A percentile compares a stretch with the other conserved stretches of the same genome.
Conservation (phyloP, 1,140 invertebrate genomes). For the Neodiprion fabricii region DNA sequence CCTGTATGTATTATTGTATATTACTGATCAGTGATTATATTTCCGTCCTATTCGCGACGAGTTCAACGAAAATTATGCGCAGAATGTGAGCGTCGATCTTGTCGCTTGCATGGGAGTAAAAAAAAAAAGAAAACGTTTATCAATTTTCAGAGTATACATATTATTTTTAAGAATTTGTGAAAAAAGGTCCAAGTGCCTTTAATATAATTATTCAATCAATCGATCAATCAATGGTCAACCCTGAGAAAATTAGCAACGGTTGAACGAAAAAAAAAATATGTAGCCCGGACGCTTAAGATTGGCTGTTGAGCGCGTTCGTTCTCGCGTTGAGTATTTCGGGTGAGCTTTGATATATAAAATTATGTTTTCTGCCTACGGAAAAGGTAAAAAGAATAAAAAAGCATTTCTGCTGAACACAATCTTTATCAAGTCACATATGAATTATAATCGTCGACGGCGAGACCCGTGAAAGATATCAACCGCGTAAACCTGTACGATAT, state of each 20-base stretch:
- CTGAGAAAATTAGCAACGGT: no score
- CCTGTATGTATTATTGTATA: not conserved
- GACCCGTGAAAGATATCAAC: not conserved
- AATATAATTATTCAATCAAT: not conserved
- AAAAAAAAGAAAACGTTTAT: no score
- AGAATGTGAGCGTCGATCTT: not conserved
- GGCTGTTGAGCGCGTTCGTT: no score
- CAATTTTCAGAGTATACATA: not conserved
- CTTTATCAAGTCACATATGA: no score
- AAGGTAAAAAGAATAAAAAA: no score
- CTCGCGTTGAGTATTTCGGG: no score
- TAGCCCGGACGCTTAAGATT: no score
- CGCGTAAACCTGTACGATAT: conserved; percentile 1
- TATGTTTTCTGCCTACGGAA: no score
- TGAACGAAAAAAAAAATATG: no score
- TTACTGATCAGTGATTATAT: conserved; percentile 7
- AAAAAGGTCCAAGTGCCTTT: conserved; percentile 5
- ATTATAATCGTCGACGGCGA: not conserved
- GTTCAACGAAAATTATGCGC: not conserved
- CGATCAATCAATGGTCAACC: not conserved
- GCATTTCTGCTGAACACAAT: no score
- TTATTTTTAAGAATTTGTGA: conserved; percentile 1
- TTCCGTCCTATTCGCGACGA: not conserved
- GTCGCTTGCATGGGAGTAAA: no score
- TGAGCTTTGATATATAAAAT: no score